phyloP scores from a whole-genome alignment of 2,113 vertebrate species.

The Neogale vison region DNA sequence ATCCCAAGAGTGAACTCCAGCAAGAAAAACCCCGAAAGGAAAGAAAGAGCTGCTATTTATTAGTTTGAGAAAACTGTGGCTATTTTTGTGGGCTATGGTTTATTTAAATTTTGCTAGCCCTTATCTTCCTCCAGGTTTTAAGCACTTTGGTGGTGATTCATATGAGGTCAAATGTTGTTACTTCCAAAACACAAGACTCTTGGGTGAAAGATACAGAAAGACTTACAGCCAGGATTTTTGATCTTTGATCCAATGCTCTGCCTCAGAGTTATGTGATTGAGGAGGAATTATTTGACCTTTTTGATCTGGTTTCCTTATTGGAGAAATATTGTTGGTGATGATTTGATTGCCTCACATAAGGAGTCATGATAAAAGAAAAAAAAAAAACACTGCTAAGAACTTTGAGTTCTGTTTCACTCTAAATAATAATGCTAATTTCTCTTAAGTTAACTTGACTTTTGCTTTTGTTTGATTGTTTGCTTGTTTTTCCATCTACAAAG shows the following conservation, averaged over 20 bases:
- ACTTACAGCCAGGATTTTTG: not conserved
- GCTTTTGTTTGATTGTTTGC: not conserved
- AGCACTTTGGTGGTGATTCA: conserved; percentile 51
- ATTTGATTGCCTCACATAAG: conserved; percentile 1
- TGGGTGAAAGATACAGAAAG: conserved; percentile 11
- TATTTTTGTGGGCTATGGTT: conserved; percentile 46
- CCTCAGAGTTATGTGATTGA: not conserved
- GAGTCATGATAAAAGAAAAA: not conserved
- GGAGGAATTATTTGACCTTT: conserved; percentile 45
- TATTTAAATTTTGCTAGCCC: conserved; percentile 45
- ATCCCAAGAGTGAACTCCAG: conserved; percentile 41
- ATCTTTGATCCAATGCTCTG: conserved; percentile 7
- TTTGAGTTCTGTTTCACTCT: not conserved
- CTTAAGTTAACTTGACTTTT: not conserved
- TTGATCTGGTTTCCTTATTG: not conserved
- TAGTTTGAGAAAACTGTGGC: not conserved
- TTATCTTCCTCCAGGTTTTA: conserved; percentile 65
- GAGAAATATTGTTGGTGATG: not conserved
- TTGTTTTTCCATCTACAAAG: not conserved
- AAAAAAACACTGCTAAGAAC: not conserved
- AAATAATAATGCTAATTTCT: not conserved
- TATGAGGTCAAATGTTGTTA: conserved; percentile 34
- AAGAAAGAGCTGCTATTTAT: conserved; percentile 32
- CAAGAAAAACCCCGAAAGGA: conserved; percentile 46
- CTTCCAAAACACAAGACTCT: conserved; percentile 57